Base-by-base conservation (phyloP, 2,888 invertebrate genomes). In the Colletes collaris region DNA sequence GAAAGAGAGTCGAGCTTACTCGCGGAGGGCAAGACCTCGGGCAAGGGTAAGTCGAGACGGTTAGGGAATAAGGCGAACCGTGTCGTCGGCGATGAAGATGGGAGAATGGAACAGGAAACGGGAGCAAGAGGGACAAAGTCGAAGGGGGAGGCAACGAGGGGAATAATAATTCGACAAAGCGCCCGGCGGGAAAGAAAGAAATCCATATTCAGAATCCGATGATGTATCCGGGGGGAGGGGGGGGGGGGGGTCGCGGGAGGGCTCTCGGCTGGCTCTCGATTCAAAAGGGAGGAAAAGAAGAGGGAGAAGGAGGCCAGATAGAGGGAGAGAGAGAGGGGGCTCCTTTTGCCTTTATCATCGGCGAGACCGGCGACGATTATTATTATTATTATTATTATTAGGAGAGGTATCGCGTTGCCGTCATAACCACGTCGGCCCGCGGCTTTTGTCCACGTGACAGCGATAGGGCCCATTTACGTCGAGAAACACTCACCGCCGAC, bases 401-500 rank as follows among this genome's bases (percentile, higher is more conserved):
- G 83, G 49, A 77, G 86, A 83, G 90, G 89, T 92, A 91, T 92
- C 92, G 88, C 90, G 89, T 92, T 92, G 90, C 92, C 92, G 91
- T 92, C 92, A 92, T 90, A 90, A 91, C 89, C 91, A 91, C 88
- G 89, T 92, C 91, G 91, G 89, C 83, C 82, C 84, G 70, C 68
- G 87, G 53, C 89, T 87, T 16, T 92, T 92, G 92, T 92, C 88
- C 89, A 86, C 86, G 86, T 88, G 91, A 91, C 90, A 91, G 90
- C 88, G 91, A 91, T 91, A 91, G 88, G 90, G 90, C 90, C 87
- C 85, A 89, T 89, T 89, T 89, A 88, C 85, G 86, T 86, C 88
- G 83, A 76, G 86, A 86, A 46, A 87, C 88, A 88, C 89, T 90
- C 90, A 82, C 84, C 69, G 83, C 85, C 82, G 78, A 86, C 81